Base-by-base conservation (phyloP, 2,113 vertebrate genomes). In the Zeus faber region DNA sequence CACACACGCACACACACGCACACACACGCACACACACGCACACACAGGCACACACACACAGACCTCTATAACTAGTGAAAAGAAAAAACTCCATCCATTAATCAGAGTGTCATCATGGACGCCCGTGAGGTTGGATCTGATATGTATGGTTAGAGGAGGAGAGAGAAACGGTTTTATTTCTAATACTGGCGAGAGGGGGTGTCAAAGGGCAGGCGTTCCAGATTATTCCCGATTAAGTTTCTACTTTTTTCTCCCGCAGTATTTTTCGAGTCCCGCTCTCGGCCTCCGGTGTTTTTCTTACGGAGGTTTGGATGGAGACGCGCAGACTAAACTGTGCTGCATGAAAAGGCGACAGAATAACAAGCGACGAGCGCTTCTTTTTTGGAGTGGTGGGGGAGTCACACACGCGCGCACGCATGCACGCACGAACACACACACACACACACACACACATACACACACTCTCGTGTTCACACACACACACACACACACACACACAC, bases 251-350 rank as follows among this genome's bases (percentile, higher is more conserved):
- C n/a, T n/a, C n/a, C n/a, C n/a, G n/a, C n/a, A n/a, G n/a, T n/a
- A n/a, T n/a, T n/a, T n/a, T n/a, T n/a, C n/a, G n/a, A n/a, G n/a
- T n/a, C n/a, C n/a, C n/a, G n/a, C n/a, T n/a, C n/a, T n/a, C n/a
- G n/a, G n/a, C n/a, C n/a, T n/a, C n/a, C n/a, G n/a, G 53, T 70
- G 67, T 56, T 45, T 70, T 58, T 76, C 65, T 44, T 70, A 45
- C 16, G 53, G 53, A 24, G 65, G 74, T 81, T 80, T 81, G 72
- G 71, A 82, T 81, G 75, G 72, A 84, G 75, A 80, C 74, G 79
- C 67, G 6, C 44, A 80, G 81, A 87, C 79, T 85, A 82, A 85
- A 85, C 79, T 79, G 74, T 77, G 66, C 62, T 23, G 69, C 59
- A 70, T 56, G 50, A 65, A 77, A 65, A 72, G 41, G 64, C 24